Evolutionary conservation across 2,113 vertebrate species (phyloP).

Genomic region (Guaruba guarouba): DNA sequence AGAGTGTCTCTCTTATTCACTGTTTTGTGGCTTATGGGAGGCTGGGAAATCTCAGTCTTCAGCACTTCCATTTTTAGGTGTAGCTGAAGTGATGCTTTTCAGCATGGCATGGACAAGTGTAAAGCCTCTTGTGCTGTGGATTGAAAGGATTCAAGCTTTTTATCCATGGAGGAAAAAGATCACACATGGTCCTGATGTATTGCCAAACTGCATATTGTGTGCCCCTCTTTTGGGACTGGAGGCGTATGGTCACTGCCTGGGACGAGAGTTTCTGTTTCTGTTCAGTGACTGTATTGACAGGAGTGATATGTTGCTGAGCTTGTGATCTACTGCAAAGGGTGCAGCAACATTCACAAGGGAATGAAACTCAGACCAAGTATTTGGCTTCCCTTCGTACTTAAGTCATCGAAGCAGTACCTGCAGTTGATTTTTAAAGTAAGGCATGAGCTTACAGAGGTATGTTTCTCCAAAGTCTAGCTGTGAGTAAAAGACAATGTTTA

Average conservation of each 20-base stretch:
- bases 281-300: background rate
- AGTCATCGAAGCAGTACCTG: background rate
- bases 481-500: background rate
- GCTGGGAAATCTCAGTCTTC: background rate
- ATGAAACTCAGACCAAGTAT: background rate
- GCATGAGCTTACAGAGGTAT: background rate
- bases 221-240: background rate
- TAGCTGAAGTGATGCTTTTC: background rate
- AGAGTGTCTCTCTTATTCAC: background rate
- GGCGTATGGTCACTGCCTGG: background rate
- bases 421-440: background rate
- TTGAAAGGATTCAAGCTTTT: background rate
- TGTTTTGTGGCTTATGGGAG: background rate
- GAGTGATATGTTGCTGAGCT: background rate
- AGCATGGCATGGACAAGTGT: background rate
- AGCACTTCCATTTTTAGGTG: background rate
- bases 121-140: background rate
- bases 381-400: background rate
- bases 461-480: background rate
- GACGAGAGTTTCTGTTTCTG: background rate
- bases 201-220: background rate
- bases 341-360: background rate
- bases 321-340: accelerated
- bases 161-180: background rate
- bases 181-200: background rate